These are phyloP conservation scores for Cotesia glomerata DNA, from an alignment of 1,140 invertebrate genomes.

Conservation along the genomic window DNA sequence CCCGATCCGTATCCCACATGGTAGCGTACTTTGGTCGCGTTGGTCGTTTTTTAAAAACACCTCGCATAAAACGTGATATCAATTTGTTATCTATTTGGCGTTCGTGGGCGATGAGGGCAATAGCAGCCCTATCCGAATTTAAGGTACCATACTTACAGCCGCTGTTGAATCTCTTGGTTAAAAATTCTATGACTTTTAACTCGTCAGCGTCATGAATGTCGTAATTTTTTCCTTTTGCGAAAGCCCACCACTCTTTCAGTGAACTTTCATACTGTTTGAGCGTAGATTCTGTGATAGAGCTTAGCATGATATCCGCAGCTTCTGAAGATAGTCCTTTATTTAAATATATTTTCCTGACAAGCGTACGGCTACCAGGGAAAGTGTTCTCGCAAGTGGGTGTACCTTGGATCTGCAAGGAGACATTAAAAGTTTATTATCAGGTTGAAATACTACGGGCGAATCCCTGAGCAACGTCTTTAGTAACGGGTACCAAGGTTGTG, in stretches of 20 bases:
- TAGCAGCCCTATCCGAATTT: conserved; percentile 18
- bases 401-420: conserved; percentile 7
- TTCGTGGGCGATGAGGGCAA: conserved; percentile 7
- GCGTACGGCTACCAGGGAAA: conserved; percentile 12
- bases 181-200: conserved; percentile 14
- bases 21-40: conserved; percentile 15
- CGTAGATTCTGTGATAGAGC: too few species aligned
- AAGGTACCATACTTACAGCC: conserved; percentile 20
- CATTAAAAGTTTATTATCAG: neutral
- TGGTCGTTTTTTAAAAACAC: too few species aligned
- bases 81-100: neutral
- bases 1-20: conserved; percentile 12
- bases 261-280: too few species aligned
- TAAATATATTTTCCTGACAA: neutral
- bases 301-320: too few species aligned
- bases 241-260: conserved; percentile 16
- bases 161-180: conserved; percentile 9
- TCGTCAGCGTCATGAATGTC: conserved; percentile 1
- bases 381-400: neutral
- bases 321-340: too few species aligned
- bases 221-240: conserved; percentile 4
- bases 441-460: neutral
- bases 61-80: too few species aligned
- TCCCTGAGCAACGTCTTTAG: neutral
- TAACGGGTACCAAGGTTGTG: conserved; percentile 16